A percentile compares a stretch with the other conserved stretches of the same genome.
These are phyloP conservation scores for Gerosis bhagava DNA, from an alignment of 2,888 invertebrate species.

Conservation along the genomic window DNA sequence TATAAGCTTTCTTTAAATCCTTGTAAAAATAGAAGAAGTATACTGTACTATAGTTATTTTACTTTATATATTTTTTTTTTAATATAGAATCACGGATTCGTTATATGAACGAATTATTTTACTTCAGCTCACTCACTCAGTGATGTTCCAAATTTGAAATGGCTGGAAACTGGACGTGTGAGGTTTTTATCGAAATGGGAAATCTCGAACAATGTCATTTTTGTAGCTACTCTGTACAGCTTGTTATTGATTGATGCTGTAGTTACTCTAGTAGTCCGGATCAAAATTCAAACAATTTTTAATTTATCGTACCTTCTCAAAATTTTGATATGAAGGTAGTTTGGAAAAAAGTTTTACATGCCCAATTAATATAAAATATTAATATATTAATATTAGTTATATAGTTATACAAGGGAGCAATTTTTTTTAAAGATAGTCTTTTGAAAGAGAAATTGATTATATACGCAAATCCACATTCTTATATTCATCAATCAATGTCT, in stretches of 20 bases:
- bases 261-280: too few relatives aligned
- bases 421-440: too few relatives aligned
- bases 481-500: too few relatives aligned
- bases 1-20: not conserved
- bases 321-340: too few relatives aligned
- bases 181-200: slow-evolving; percentile 19
- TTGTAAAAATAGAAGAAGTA: slow-evolving; percentile 66
- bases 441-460: too few relatives aligned
- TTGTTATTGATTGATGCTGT: slow-evolving; percentile 18
- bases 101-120: slow-evolving; percentile 54
- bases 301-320: slow-evolving; percentile 11
- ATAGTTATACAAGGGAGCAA: too few relatives aligned
- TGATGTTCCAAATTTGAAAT: slow-evolving; percentile 46
- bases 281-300: slow-evolving; percentile 12
- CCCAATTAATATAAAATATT: too few relatives aligned
- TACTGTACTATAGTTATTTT: slow-evolving; percentile 80
- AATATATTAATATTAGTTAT: too few relatives aligned
- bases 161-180: slow-evolving; percentile 21
- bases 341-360: too few relatives aligned
- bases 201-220: slow-evolving; percentile 38
- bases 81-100: slow-evolving; percentile 70
- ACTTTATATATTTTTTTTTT: slow-evolving; percentile 64
- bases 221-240: slow-evolving; percentile 25
- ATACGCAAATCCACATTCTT: too few relatives aligned
- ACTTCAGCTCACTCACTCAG: slow-evolving; percentile 29